A percentile compares a stretch with the other conserved stretches of the same genome.
phyloP scores from a whole-genome alignment of 2,113 vertebrate species.

The Cinclus mexicanus region DNA sequence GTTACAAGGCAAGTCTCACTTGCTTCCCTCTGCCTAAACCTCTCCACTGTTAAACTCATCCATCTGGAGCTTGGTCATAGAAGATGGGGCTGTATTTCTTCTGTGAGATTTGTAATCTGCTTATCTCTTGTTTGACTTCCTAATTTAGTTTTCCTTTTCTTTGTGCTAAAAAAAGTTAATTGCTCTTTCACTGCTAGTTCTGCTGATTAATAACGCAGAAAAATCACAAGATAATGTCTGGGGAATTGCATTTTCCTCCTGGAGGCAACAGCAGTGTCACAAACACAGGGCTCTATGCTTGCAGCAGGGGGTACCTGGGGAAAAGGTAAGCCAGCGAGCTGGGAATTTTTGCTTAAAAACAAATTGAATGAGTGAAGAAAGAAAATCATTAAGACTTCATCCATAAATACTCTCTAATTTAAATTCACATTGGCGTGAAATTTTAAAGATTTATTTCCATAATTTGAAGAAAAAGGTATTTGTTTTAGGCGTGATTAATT shows the following conservation, averaged over 20 bases:
- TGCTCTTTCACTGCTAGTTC: background rate
- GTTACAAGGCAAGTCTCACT: background rate
- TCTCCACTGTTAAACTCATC: background rate
- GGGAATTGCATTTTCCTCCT: background rate
- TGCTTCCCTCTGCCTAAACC: background rate
- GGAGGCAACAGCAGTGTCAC: background rate
- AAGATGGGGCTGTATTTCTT: background rate
- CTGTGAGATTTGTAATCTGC: background rate
- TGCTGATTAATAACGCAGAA: background rate
- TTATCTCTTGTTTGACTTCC: background rate
- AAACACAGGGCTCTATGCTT: background rate
- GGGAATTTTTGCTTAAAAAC: conserved; percentile 19
- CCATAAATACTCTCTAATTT: conserved; percentile 29
- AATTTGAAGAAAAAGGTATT: conserved; percentile 35
- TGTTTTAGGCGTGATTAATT: conserved; percentile 46
- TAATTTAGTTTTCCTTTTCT: background rate
- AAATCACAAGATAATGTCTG: background rate
- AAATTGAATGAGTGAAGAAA: conserved; percentile 21
- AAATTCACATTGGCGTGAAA: conserved; percentile 18
- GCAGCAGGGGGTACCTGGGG: background rate
- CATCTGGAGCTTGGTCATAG: background rate
- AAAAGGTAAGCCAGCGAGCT: background rate
- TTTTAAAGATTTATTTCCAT: conserved; percentile 55
- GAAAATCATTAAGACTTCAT: conserved; percentile 9
- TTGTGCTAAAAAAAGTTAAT: background rate